A percentile compares a stretch with the other conserved stretches of the same genome.
These are phyloP conservation scores for Tetragonula clypearis DNA, from an alignment of 1,140 invertebrate genomes.

Conservation along the genomic window DNA sequence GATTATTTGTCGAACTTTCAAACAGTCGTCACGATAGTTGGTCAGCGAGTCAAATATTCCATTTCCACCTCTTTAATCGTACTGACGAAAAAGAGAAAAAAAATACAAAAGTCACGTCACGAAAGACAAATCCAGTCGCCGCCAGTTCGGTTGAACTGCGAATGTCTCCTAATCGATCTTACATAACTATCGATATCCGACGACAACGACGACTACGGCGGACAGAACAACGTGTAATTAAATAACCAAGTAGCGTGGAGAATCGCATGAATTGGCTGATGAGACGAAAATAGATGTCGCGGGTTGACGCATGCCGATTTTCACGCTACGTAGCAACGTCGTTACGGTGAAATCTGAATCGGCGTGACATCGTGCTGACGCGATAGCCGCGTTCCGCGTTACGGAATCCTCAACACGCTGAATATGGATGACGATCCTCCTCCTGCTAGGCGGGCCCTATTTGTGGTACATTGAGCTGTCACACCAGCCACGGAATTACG, in stretches of 20 bases:
- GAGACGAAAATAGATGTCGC: slow-evolving; percentile 13
- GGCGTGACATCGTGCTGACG: slow-evolving; percentile 67
- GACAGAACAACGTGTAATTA: slow-evolving; percentile 13
- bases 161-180: background rate
- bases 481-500: slow-evolving; percentile 70
- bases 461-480: slow-evolving; percentile 75
- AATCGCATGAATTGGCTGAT: slow-evolving; percentile 3
- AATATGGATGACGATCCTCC: slow-evolving; percentile 76
- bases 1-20: too few relatives aligned
- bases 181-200: background rate
- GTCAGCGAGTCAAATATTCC: too few relatives aligned
- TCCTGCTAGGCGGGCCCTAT: slow-evolving; percentile 64
- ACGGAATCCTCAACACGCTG: slow-evolving; percentile 68
- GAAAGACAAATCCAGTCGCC: background rate
- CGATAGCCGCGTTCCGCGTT: slow-evolving; percentile 68
- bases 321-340: slow-evolving; percentile 57
- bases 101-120: too few relatives aligned
- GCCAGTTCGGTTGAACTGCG: background rate
- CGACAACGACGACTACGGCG: too few relatives aligned
- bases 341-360: slow-evolving; percentile 65
- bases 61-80: too few relatives aligned
- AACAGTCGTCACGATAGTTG: too few relatives aligned
- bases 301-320: slow-evolving; percentile 57
- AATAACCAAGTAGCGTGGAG: slow-evolving; percentile 10
- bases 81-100: too few relatives aligned